Conservation (phyloP, 2,888 invertebrate species). For the Epinotia demarniana region DNA sequence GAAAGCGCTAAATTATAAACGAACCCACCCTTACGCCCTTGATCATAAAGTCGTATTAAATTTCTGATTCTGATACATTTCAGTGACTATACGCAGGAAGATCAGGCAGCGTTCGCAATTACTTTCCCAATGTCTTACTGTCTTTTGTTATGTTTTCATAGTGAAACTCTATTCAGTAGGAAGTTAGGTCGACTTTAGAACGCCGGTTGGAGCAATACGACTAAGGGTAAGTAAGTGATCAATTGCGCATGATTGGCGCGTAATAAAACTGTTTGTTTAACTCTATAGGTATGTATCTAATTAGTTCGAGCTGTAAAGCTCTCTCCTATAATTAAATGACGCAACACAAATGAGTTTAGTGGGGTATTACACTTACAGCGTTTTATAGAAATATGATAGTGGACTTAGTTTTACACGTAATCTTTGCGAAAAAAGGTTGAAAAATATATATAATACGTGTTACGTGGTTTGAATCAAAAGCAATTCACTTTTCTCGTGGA, state of each 20-base stretch:
- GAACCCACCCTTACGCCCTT: conserved; percentile 63
- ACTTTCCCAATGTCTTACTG: conserved; percentile 3
- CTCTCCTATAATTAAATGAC: conserved; percentile 5
- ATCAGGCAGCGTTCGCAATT: conserved; percentile 55
- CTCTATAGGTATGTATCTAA: conserved; percentile 59
- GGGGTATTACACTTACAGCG: not conserved
- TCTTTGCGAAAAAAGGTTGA: no score
- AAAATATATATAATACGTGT: no score
- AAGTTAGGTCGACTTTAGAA: not conserved
- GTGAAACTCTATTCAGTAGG: not conserved
- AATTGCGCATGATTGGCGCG: conserved; percentile 69
- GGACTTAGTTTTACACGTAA: no score
- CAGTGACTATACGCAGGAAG: conserved; percentile 45
- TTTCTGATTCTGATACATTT: conserved; percentile 18
- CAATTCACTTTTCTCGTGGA: no score
- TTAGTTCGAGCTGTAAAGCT: conserved; percentile 60
- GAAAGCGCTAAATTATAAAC: conserved; percentile 66
- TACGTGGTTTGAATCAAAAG: no score
- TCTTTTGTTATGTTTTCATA: not conserved
- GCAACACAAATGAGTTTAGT: not conserved
- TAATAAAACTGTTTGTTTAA: conserved; percentile 78
- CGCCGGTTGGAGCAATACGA: not conserved
- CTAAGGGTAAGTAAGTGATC: not conserved
- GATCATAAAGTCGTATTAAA: conserved; percentile 20
- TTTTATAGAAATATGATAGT: not conserved